Conservation (phyloP, 2,113 vertebrate species). For the Rhinolophus sinicus region DNA sequence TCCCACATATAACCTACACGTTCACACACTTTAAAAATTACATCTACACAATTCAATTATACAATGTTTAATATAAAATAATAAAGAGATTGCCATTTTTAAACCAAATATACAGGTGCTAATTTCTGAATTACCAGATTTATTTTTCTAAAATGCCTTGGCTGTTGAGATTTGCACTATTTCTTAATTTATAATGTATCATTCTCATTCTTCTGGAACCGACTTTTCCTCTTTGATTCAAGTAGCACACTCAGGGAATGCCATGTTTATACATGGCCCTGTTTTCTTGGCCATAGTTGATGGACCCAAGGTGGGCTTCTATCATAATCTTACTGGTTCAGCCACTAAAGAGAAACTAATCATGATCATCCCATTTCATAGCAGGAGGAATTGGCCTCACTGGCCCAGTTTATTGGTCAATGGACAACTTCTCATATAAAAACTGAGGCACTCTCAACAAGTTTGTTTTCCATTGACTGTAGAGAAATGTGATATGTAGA, state of each 20-base stretch:
- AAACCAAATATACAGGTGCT: background rate
- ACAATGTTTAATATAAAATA: background rate
- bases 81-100: background rate
- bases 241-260: rapidly evolving
- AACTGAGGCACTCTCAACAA: background rate
- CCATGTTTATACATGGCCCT: background rate
- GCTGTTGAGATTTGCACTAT: background rate
- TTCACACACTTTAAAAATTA: background rate
- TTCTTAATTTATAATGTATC: background rate
- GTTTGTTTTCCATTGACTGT: background rate
- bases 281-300: background rate
- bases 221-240: background rate
- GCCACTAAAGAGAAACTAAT: background rate
- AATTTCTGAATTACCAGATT: background rate
- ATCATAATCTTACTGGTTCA: background rate
- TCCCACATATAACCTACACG: background rate
- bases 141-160: background rate
- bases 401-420: background rate
- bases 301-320: background rate
- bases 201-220: background rate
- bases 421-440: background rate
- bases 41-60: background rate
- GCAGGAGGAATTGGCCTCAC: background rate
- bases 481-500: background rate
- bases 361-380: background rate